phyloP scores from a whole-genome alignment of 2,888 invertebrate species.

The Bimastos eiseni region DNA sequence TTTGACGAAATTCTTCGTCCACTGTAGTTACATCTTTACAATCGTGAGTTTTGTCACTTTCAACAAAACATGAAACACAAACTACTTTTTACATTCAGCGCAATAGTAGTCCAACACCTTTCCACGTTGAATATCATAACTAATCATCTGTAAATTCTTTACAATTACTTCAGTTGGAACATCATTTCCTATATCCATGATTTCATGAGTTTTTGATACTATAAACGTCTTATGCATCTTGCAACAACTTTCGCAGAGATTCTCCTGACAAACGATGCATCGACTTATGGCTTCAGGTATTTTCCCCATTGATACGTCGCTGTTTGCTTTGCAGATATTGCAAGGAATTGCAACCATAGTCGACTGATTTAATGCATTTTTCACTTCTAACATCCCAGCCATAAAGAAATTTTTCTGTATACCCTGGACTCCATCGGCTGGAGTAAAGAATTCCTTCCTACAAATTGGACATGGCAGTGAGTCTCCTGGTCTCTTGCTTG shows the following conservation, averaged over 20 bases:
- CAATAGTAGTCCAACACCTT: neutral
- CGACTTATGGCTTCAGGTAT: neutral
- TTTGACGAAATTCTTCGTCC: neutral
- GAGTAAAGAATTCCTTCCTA: neutral
- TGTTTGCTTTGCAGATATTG: neutral
- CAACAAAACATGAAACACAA: neutral
- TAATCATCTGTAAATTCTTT: no score
- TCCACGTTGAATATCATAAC: neutral
- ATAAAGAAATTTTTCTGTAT: neutral
- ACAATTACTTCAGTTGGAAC: no score
- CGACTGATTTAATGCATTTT: neutral
- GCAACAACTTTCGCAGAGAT: neutral
- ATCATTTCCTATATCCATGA: no score
- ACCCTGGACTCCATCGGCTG: neutral
- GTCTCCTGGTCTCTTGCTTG: neutral
- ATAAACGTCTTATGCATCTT: neutral
- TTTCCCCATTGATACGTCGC: neutral
- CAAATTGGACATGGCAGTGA: neutral
- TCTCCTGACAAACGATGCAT: neutral
- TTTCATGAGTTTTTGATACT: no score
- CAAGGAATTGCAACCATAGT: neutral
- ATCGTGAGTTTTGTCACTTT: neutral
- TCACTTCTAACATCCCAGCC: neutral
- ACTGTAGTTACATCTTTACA: neutral
- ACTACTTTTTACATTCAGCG: neutral